Conservation (phyloP, 2,797 vertebrate genomes). For the Tragopan temminckii region DNA sequence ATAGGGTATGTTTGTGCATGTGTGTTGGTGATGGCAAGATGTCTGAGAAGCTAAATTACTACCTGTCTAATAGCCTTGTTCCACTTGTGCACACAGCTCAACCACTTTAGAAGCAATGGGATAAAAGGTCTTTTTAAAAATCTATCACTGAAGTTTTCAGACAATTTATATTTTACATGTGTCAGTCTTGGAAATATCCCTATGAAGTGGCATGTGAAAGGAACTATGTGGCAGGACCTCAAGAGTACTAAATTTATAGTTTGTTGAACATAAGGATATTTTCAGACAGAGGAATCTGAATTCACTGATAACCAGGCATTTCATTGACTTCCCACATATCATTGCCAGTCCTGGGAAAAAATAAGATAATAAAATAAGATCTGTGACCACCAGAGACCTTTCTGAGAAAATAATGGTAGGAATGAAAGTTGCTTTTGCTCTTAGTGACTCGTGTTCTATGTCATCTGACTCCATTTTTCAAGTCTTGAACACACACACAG, state of each 20-base stretch:
- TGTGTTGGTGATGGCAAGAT: accelerated
- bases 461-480: background rate
- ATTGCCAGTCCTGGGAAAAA: background rate
- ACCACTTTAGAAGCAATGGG: background rate
- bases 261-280: background rate
- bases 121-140: background rate
- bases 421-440: background rate
- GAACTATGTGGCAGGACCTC: background rate
- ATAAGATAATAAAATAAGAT: background rate
- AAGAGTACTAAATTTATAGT: background rate
- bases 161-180: background rate
- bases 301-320: background rate
- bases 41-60: background rate
- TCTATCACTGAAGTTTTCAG: background rate
- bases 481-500: background rate
- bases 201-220: background rate
- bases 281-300: background rate
- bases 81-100: background rate
- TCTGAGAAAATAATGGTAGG: background rate
- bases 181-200: background rate
- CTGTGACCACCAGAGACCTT: background rate
- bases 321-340: background rate
- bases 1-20: background rate
- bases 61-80: background rate
- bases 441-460: background rate